phyloP scores from a whole-genome alignment of 1,140 invertebrate species.

The Mya arenaria region DNA sequence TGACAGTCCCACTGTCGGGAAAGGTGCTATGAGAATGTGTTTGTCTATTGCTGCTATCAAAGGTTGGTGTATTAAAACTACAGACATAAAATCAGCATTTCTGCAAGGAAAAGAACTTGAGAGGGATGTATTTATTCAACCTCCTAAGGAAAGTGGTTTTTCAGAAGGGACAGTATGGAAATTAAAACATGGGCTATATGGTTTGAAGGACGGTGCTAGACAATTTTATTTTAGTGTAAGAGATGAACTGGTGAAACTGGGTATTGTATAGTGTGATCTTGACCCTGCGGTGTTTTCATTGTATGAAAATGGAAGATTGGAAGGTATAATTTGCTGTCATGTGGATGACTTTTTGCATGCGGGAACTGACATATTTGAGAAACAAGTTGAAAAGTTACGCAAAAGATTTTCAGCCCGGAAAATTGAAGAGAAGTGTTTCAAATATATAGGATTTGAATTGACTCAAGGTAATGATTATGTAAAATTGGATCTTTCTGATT shows the following conservation, averaged over 20 bases:
- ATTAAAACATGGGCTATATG: conserved; percentile 56
- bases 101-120: not conserved
- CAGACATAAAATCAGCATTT: not conserved
- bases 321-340: conserved; percentile 51
- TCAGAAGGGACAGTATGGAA: conserved; percentile 38
- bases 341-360: conserved; percentile 53
- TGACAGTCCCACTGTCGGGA: no score
- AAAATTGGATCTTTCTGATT: conserved; percentile 37
- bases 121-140: conserved; percentile 51
- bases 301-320: conserved; percentile 28
- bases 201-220: conserved; percentile 52
- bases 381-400: conserved; percentile 34
- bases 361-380: conserved; percentile 39
- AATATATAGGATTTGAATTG: conserved; percentile 54
- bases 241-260: conserved; percentile 32
- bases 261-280: conserved; percentile 19
- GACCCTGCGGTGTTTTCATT: conserved; percentile 34
- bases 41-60: no score
- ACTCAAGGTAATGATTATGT: conserved; percentile 46
- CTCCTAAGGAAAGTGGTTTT: conserved; percentile 37
- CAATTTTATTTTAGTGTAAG: conserved; percentile 49
- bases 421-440: conserved; percentile 47
- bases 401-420: conserved; percentile 58
- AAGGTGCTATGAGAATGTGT: no score
- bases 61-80: no score